phyloP scores from a whole-genome alignment of 2,888 invertebrate genomes.

The Morpho deidamia region DNA sequence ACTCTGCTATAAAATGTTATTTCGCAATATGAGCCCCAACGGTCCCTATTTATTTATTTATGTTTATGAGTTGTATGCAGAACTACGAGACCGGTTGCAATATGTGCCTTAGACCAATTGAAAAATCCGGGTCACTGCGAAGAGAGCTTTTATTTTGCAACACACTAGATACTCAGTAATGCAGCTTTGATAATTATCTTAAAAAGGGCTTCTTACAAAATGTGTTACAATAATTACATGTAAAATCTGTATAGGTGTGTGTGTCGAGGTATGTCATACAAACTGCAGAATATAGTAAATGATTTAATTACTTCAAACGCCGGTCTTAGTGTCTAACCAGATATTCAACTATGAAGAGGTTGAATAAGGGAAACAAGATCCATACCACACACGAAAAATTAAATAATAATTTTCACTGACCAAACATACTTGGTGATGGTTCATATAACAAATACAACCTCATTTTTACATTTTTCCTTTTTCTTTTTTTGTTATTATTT shows the following conservation, averaged over 20 bases:
- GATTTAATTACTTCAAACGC: constrained; percentile 10
- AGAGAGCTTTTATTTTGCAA: not conserved
- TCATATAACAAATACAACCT: no score
- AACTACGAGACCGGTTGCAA: not conserved
- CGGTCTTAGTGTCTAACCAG: constrained; percentile 6
- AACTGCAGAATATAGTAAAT: constrained; percentile 8
- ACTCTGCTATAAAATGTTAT: no score
- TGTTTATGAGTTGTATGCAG: no score
- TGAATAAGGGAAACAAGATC: constrained; percentile 1
- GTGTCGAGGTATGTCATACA: no score
- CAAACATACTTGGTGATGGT: no score
- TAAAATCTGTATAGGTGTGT: no score
- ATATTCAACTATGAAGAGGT: not conserved
- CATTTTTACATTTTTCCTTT: no score
- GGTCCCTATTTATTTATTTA: no score
- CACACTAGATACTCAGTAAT: not conserved
- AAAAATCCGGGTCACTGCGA: not conserved
- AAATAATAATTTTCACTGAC: no score
- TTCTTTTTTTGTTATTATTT: no score
- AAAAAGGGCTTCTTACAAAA: not conserved
- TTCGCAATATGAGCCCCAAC: no score
- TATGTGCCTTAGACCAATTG: not conserved
- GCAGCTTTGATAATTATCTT: not conserved
- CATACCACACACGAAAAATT: not conserved
- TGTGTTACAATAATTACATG: no score